These are phyloP conservation scores for Trichopoda pennipes DNA, from an alignment of 2,888 invertebrate species.

Conservation along the genomic window DNA sequence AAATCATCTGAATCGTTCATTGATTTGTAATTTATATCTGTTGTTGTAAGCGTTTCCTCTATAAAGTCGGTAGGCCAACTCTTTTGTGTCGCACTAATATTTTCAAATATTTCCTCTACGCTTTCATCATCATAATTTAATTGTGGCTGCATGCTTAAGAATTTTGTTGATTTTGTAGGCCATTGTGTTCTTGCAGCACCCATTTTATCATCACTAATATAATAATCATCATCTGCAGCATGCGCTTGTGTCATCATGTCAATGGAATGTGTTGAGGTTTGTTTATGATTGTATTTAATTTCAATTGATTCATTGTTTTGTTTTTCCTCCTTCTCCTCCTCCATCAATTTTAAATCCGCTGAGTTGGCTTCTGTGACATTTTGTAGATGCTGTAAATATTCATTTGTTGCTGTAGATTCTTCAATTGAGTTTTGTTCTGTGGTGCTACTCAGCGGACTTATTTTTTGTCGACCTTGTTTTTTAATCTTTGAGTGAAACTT, in stretches of 20 bases:
- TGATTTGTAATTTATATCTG: not conserved
- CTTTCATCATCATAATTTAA: constrained; percentile 24
- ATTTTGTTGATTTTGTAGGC: not conserved
- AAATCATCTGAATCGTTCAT: not conserved
- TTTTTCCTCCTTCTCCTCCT: constrained; percentile 69
- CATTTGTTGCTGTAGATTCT: constrained; percentile 5
- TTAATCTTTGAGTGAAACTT: constrained; percentile 35
- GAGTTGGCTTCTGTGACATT: constrained; percentile 67
- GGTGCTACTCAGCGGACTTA: constrained; percentile 47
- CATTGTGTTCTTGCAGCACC: not conserved
- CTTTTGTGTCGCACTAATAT: constrained; percentile 59
- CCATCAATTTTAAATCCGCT: constrained; percentile 69
- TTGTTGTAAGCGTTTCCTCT: constrained; percentile 69
- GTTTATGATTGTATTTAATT: constrained; percentile 61
- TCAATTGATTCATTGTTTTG: constrained; percentile 74
- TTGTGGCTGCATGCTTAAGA: constrained; percentile 16
- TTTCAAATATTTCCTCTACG: constrained; percentile 8
- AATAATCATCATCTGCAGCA: constrained; percentile 3
- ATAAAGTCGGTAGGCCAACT: constrained; percentile 77
- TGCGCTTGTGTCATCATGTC: constrained; percentile 62
- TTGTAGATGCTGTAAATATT: constrained; percentile 18
- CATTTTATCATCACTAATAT: constrained; percentile 7
- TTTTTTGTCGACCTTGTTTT: constrained; percentile 64
- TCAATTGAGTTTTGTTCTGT: constrained; percentile 30
- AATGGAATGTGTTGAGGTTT: constrained; percentile 65